A percentile compares a stretch with the other conserved stretches of the same genome.
Evolutionary conservation across 2,113 vertebrate species (phyloP).

Genomic region (Tapirus terrestris): DNA sequence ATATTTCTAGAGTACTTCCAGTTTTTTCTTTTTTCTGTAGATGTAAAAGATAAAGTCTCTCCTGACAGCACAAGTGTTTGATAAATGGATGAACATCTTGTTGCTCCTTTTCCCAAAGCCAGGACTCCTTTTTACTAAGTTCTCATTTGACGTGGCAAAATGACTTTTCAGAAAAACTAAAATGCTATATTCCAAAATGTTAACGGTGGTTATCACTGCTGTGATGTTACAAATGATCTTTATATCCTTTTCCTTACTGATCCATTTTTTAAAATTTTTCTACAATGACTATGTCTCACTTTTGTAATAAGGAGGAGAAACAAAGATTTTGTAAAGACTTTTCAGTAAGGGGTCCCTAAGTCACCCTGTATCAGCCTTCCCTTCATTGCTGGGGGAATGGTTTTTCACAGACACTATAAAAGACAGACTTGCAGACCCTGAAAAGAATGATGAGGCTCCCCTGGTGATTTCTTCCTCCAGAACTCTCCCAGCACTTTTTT

Average conservation of each 20-base stretch:
- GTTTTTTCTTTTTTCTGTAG: constrained; percentile 37
- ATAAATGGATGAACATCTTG: constrained; percentile 7
- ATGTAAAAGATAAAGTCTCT: constrained; percentile 51
- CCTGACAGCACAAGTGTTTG: constrained; percentile 47
- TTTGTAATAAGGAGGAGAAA: constrained; percentile 48
- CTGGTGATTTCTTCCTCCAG: background rate
- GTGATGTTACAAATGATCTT: constrained; percentile 23
- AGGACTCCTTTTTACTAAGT: background rate
- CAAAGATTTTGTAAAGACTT: constrained; percentile 4
- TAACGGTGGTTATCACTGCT: background rate
- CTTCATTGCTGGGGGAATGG: background rate
- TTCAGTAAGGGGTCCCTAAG: background rate
- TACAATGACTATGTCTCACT: background rate
- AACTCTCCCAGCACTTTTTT: too few species aligned
- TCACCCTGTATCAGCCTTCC: background rate
- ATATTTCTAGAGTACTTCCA: constrained; percentile 33
- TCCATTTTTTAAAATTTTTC: background rate
- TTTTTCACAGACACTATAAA: constrained; percentile 47
- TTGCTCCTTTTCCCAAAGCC: constrained; percentile 12
- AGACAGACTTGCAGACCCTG: constrained; percentile 31
- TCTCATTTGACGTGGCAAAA: constrained; percentile 50
- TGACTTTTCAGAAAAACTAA: constrained; percentile 38
- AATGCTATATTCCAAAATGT: background rate
- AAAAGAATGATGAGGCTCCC: background rate
- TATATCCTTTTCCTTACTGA: constrained; percentile 3